phyloP scores from a whole-genome alignment of 2,797 vertebrate genomes.

The Pseudochaenichthys georgianus region DNA sequence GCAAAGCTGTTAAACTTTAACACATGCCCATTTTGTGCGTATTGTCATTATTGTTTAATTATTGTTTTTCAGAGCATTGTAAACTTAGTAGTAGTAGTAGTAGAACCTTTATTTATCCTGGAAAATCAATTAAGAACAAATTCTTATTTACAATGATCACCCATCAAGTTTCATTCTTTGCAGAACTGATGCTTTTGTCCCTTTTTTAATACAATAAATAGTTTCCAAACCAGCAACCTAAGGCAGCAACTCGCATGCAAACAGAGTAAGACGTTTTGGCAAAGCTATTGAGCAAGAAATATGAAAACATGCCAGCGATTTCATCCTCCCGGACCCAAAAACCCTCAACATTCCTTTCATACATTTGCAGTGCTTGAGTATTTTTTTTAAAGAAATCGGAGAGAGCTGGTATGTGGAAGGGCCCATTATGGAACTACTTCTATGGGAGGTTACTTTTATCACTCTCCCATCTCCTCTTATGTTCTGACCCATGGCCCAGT shows the following conservation, averaged over 20 bases:
- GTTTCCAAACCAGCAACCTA: slow-evolving; percentile 22
- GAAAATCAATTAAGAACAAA: no score
- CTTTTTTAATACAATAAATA: not conserved
- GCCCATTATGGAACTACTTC: slow-evolving; percentile 63
- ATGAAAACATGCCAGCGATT: slow-evolving; percentile 65
- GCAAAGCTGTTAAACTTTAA: not conserved
- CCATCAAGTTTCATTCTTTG: slow-evolving; percentile 1
- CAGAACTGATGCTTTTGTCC: not conserved
- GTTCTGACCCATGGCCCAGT: slow-evolving; percentile 59
- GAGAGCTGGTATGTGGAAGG: slow-evolving; percentile 76
- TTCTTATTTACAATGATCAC: no score
- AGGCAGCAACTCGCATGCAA: slow-evolving; percentile 17
- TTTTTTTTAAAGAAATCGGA: slow-evolving; percentile 74
- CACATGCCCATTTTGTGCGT: not conserved
- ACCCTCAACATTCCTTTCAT: slow-evolving; percentile 82
- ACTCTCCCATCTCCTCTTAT: slow-evolving; percentile 62
- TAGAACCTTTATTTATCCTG: no score
- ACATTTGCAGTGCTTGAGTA: slow-evolving; percentile 70
- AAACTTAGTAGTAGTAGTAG: no score
- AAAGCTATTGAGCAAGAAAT: slow-evolving; percentile 36
- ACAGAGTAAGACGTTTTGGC: slow-evolving; percentile 37
- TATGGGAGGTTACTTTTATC: slow-evolving; percentile 63
- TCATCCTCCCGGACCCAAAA: slow-evolving; percentile 54
- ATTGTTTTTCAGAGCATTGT: not conserved
- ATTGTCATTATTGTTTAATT: not conserved